phyloP scores from a whole-genome alignment of 2,113 vertebrate genomes.

The Heloderma charlesbogerti region DNA sequence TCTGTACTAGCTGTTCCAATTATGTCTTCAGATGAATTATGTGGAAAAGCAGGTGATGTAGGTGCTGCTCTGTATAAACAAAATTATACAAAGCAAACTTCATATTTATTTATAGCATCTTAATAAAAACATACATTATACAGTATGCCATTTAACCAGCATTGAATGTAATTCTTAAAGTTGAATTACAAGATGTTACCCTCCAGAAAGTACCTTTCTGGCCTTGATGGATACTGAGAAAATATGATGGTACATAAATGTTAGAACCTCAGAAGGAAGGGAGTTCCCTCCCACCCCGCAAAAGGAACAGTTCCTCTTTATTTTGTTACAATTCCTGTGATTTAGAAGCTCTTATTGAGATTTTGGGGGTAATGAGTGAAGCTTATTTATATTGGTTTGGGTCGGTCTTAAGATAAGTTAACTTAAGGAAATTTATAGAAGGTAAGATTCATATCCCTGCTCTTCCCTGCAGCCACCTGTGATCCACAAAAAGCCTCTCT shows the following conservation, averaged over 20 bases:
- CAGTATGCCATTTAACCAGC: neutral
- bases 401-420: neutral
- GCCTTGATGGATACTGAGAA: neutral
- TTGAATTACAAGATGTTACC: neutral
- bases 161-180: neutral
- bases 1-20: neutral
- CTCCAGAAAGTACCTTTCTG: neutral
- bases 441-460: no score
- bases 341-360: neutral
- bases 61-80: neutral
- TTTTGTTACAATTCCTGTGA: neutral
- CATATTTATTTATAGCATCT: neutral
- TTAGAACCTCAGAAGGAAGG: neutral
- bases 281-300: neutral
- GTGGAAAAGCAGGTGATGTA: neutral
- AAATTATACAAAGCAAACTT: neutral
- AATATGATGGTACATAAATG: neutral
- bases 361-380: neutral
- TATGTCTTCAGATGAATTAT: neutral
- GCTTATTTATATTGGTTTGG: neutral
- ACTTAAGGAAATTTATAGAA: no score
- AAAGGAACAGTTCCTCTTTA: neutral
- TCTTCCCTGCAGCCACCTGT: no score
- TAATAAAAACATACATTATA: neutral
- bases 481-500: no score